These are phyloP conservation scores for Harpagifer antarcticus DNA, from an alignment of 2,797 vertebrate species.

Conservation along the genomic window DNA sequence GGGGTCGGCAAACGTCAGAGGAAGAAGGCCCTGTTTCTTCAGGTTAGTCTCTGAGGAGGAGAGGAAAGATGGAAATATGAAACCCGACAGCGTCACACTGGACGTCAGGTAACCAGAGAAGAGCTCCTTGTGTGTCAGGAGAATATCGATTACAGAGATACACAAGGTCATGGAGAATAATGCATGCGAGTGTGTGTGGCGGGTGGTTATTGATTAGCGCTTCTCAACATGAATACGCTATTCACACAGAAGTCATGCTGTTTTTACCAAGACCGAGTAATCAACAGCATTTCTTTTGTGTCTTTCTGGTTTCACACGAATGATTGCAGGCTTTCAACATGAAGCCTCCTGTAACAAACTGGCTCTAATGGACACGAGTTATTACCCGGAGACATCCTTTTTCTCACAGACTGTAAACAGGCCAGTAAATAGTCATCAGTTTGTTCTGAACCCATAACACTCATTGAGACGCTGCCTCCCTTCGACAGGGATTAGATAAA, in stretches of 20 bases:
- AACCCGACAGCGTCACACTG: neutral
- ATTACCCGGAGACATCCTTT: conserved; percentile 1
- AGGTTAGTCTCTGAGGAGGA: conserved; percentile 80
- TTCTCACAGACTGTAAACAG: conserved; percentile 16
- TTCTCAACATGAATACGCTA: conserved; percentile 17
- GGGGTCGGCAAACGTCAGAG: conserved; percentile 91
- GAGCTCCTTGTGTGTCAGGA: conserved; percentile 16
- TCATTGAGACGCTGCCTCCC: neutral
- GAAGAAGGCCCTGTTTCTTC: conserved; percentile 86
- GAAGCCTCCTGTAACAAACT: neutral
- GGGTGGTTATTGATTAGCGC: conserved; percentile 20
- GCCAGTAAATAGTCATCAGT: conserved; percentile 16
- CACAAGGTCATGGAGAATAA: conserved; percentile 49
- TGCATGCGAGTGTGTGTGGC: neutral
- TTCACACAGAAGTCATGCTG: neutral
- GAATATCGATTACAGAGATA: conserved; percentile 25
- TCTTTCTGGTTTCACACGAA: neutral
- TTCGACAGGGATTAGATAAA: conserved; percentile 3
- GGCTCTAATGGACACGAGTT: conserved; percentile 20
- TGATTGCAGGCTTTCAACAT: conserved; percentile 5
- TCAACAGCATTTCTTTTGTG: neutral
- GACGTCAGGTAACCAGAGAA: conserved; percentile 41
- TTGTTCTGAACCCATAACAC: neutral
- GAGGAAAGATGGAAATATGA: neutral
- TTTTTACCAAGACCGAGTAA: neutral